phyloP scores from a whole-genome alignment of 2,113 vertebrate genomes.

The Lutjanus erythropterus region DNA sequence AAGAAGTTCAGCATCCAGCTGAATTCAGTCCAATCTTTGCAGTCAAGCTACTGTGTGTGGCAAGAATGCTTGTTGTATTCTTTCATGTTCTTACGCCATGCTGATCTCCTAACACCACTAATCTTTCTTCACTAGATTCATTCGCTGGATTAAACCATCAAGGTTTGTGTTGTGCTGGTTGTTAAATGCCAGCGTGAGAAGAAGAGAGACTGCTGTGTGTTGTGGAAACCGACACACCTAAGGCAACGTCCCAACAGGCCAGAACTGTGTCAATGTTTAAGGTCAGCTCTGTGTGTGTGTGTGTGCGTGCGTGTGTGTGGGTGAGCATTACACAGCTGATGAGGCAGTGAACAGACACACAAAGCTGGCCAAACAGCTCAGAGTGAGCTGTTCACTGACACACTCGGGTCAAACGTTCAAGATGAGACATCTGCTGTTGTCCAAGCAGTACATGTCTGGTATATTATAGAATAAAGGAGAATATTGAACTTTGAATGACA shows the following conservation, averaged over 20 bases:
- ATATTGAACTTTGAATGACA: not conserved
- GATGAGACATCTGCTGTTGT: slow-evolving; percentile 7
- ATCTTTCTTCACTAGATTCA: slow-evolving; percentile 23
- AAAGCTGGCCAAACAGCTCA: slow-evolving; percentile 16
- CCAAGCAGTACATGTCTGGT: not conserved
- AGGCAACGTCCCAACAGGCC: slow-evolving; percentile 32
- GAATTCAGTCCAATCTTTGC: not conserved
- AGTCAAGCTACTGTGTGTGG: not conserved
- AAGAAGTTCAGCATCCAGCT: not conserved
- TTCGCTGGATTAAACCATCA: slow-evolving; percentile 1
- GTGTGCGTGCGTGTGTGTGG: slow-evolving; percentile 29
- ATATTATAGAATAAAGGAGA: not conserved
- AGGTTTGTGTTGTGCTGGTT: slow-evolving; percentile 10
- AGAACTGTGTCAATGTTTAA: slow-evolving; percentile 22
- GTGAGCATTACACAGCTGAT: slow-evolving; percentile 39
- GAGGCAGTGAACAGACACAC: slow-evolving; percentile 30
- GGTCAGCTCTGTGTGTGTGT: slow-evolving; percentile 25
- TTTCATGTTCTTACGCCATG: not conserved
- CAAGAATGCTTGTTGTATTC: not conserved
- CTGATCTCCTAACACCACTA: slow-evolving; percentile 32
- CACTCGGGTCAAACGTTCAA: slow-evolving; percentile 27
- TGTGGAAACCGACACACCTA: slow-evolving; percentile 56
- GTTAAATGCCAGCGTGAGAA: slow-evolving; percentile 16
- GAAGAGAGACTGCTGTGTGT: slow-evolving; percentile 14
- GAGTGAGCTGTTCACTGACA: slow-evolving; percentile 32